Percentiles rank a stretch among this genome's conserved stretches.
Evolutionary conservation across 2,797 vertebrate genomes (phyloP).

Genomic region (Dendrocincla tyrannina): DNA sequence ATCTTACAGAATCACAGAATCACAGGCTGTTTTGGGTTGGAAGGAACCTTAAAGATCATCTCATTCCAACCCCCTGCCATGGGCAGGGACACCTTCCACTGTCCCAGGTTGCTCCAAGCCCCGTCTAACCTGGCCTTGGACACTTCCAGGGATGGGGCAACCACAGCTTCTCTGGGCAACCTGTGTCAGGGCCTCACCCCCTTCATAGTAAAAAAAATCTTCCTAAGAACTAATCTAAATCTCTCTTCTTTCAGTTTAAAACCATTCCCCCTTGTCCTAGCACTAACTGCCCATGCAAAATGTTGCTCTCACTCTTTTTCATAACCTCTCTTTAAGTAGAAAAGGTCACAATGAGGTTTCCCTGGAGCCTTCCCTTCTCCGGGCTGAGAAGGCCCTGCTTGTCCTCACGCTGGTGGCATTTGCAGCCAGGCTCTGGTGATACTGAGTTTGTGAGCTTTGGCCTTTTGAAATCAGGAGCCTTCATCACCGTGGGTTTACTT

Average conservation of each 20-base stretch:
- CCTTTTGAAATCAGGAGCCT: background rate
- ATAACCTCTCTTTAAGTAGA: background rate
- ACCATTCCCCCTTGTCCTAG: background rate
- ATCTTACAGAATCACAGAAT: background rate
- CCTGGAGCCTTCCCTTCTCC: background rate
- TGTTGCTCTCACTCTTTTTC: background rate
- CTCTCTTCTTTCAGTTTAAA: background rate
- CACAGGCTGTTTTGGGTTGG: background rate
- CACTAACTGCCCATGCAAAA: background rate
- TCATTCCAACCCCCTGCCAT: background rate
- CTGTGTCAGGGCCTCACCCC: background rate
- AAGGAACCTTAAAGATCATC: background rate
- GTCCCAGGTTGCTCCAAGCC: fast-evolving
- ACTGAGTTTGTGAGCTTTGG: background rate
- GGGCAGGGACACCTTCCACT: background rate
- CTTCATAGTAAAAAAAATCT: background rate
- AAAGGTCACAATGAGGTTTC: background rate
- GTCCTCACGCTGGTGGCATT: background rate
- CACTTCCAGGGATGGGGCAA: background rate
- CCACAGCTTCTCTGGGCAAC: background rate
- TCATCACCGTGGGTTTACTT: background rate
- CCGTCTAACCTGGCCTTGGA: fast-evolving
- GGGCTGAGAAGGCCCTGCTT: background rate
- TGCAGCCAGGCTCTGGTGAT: background rate
- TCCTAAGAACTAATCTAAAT: background rate